A percentile compares a stretch with the other conserved stretches of the same genome.
These are phyloP conservation scores for Acanthacorydalis orientalis DNA, from an alignment of 2,888 invertebrate species.

Conservation along the genomic window DNA sequence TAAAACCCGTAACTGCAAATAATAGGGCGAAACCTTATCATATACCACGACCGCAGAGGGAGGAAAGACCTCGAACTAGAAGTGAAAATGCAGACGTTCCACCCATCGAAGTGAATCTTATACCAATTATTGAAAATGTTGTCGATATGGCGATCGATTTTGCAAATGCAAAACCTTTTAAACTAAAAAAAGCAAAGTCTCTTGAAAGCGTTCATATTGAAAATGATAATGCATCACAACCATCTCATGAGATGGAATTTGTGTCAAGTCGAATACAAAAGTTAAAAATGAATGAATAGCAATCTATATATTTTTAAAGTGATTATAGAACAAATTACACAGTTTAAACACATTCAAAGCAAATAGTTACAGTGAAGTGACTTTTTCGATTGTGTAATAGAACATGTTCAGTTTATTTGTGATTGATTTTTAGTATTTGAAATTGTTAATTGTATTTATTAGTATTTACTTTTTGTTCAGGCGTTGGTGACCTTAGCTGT, in stretches of 20 bases:
- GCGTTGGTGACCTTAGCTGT: no score
- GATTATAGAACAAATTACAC: no score
- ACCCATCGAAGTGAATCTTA: conserved; percentile 14
- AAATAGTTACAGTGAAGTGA: no score
- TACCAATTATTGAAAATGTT: conserved; percentile 16
- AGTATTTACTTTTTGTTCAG: no score
- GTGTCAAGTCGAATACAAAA: conserved; percentile 45
- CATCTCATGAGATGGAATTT: conserved; percentile 39
- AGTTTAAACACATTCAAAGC: no score
- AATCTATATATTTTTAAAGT: background rate
- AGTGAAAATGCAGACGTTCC: conserved; percentile 41
- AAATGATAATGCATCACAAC: conserved; percentile 19
- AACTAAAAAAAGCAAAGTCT: conserved; percentile 41
- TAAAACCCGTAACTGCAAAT: conserved; percentile 33
- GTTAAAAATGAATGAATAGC: conserved; percentile 36
- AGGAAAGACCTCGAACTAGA: conserved; percentile 38
- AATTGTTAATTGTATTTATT: no score
- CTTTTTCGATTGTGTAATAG: no score
- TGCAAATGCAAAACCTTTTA: conserved; percentile 9
- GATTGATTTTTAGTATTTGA: no score
- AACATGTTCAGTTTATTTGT: no score
- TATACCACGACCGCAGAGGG: conserved; percentile 14
- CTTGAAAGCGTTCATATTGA: conserved; percentile 38
- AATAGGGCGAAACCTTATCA: conserved; percentile 39
- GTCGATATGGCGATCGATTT: conserved; percentile 17